Evolutionary conservation across 2,797 vertebrate genomes (phyloP), one percentile per base, ranked within the genome.

Genomic region (Lates japonicus): DNA sequence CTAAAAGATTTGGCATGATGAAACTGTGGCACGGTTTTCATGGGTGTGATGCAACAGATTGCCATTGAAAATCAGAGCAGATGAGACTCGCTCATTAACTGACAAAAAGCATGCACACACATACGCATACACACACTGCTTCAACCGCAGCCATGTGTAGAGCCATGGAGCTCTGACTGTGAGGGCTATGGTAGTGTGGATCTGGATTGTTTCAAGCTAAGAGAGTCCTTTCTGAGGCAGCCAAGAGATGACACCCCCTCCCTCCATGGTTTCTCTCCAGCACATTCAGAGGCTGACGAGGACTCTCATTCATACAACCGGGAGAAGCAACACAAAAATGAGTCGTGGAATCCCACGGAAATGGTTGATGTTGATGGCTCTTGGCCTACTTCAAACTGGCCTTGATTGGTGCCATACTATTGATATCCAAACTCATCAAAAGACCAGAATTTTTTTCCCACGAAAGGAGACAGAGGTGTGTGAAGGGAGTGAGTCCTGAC

Each of bases 131-230:
- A n/a, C 60, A 68, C 29, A 22, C 48, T 25, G 12, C 68, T 66
- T 67, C 12, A 16, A 74, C 60, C n/a, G 3, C 25, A 70, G 66
- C 59, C 68, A 46, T 83, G 78, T 70, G 82, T 44, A 41, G 51
- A 39, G 73, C 75, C 51, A 76, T 58, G 51, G 49, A 70, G 74
- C 46, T 75, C 69, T 37, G 66, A 68, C 67, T 77, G 78, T 2
- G 72, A 70, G 66, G 63, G 67, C 76, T 70, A 73, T 19, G 57
- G 82, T 39, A 68, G 64, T 71, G 55, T 67, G 70, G 69, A 37
- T 91, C 90, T 92, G 88, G 84, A 84, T 61, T 88, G 80, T 85
- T 88, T 92, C 84, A 89, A 77, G 55, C 33, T 4, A 76, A 84
- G 68, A 88, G 75, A 86, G 69, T 67, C 63, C 17, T 41, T 81